Conservation (phyloP, 2,888 invertebrate genomes). For the Schizaphis graminum region DNA sequence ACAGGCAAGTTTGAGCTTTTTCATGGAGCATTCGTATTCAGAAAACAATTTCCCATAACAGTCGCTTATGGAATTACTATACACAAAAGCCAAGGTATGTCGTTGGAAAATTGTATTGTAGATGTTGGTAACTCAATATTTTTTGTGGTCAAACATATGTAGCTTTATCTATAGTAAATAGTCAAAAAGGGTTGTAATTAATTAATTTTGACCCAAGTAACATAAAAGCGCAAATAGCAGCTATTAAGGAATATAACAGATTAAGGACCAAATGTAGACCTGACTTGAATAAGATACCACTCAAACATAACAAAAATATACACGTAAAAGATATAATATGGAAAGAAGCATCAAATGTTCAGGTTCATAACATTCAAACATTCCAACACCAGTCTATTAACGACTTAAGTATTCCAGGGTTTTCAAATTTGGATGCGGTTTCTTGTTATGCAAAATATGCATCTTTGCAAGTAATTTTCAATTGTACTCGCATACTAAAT, state of each 20-base stretch:
- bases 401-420: not conserved
- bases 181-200: not conserved
- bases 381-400: no score
- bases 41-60: constrained; percentile 9
- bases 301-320: not conserved
- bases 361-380: no score
- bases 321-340: not conserved
- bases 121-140: not conserved
- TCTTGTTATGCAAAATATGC: constrained; percentile 48
- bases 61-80: constrained; percentile 4
- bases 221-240: not conserved
- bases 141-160: constrained; percentile 21
- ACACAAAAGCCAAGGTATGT: not conserved
- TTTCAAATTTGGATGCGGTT: constrained; percentile 11
- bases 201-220: constrained; percentile 10
- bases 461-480: constrained; percentile 15
- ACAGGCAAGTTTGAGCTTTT: not conserved
- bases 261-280: constrained; percentile 1
- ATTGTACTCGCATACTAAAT: not conserved
- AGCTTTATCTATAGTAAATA: not conserved
- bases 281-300: not conserved
- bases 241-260: constrained; percentile 24
- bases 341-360: no score
- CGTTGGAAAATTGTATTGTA: not conserved
- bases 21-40: not conserved